Base-by-base conservation (phyloP, 2,888 invertebrate genomes). In the Protodeltote pygarga region DNA sequence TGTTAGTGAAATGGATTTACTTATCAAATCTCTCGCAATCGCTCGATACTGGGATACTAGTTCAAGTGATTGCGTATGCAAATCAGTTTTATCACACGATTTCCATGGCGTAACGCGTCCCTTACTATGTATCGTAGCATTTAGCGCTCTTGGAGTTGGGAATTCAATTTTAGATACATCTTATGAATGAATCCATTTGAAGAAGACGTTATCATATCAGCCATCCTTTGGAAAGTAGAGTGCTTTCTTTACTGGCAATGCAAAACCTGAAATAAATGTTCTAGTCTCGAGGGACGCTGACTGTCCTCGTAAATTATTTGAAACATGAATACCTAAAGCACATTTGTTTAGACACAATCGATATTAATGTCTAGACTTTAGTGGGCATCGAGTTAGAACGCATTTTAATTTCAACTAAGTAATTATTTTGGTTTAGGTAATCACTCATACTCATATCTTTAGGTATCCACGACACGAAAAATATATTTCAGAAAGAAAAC, bases 201-300 rank as follows among this genome's bases (percentile, higher is more conserved):
- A 42, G 24, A 23, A 53, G 19, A 10, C 31, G 32, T 44, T 65
- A 54, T 54, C 54, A 40, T 65, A 54, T 54, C 54, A 40, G 27
- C 6, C 27, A 28, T n/a, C 27, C 31, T 49, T 54, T 44, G 9
- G 24, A 49, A 54, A 54, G 32, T 29, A 32, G 25, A 38, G 29
- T 13, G 25, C 20, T 48, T 38, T 58, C 13, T 16, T 31, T 23
- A 40, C 21, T 27, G 11, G 20, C 33, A 32, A 28, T 24, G 10
- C 39, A 15, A 40, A 13, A 23, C 29, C 16, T 46, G 28, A 40
- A 41, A 32, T 35, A 48, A 54, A 42, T 29, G 24, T 8, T 25
- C 21, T 15, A 23, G 25, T 35, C 57, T 19, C 42, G 5, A 13
- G 59, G 32, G 32, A 24, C 29, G 17, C 14, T 13, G 34, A 15